Conservation (phyloP, 2,797 vertebrate species). For the Acanthis flammea region DNA sequence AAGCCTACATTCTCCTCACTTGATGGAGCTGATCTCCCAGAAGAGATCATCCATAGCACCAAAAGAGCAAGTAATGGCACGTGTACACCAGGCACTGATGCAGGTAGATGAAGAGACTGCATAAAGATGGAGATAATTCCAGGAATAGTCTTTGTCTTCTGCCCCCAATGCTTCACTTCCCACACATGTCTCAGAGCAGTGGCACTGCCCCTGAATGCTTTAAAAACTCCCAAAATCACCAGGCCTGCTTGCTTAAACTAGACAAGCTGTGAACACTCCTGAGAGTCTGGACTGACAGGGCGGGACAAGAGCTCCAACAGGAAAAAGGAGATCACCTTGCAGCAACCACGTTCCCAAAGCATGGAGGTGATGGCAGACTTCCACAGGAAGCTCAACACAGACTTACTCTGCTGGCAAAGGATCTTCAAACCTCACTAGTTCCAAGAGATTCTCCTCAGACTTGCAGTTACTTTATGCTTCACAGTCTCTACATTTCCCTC, state of each 20-base stretch:
- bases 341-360: background rate
- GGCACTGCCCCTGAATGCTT: background rate
- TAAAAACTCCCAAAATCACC: background rate
- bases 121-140: background rate
- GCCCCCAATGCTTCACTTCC: background rate
- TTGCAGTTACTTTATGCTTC: conserved; percentile 9
- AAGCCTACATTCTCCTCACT: background rate
- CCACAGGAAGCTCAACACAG: conserved; percentile 3
- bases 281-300: background rate
- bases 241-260: background rate
- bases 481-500: background rate
- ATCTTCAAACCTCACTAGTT: conserved; percentile 30
- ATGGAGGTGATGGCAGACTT: background rate
- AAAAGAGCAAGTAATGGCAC: background rate
- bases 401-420: background rate
- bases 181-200: background rate
- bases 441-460: conserved; percentile 7
- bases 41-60: background rate
- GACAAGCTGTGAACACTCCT: background rate
- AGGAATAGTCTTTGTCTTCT: background rate
- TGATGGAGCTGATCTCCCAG: background rate
- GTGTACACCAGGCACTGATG: background rate
- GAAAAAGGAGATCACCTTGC: background rate
- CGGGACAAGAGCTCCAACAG: background rate
- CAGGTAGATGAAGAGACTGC: background rate